phyloP scores from a whole-genome alignment of 2,888 invertebrate genomes.

The Xanthia togata region DNA sequence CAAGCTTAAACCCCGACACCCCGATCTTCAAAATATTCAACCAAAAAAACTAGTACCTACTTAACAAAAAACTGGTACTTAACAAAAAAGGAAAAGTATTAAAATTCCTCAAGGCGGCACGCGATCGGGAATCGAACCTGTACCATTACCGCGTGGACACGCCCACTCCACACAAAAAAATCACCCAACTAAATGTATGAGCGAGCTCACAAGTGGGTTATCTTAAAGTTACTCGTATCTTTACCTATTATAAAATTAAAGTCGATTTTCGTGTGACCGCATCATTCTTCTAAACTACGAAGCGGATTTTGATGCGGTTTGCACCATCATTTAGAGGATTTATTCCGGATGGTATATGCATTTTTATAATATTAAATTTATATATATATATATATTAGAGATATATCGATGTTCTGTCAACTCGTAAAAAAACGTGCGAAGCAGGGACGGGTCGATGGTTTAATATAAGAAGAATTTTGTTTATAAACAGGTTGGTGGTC shows the following conservation, averaged over 20 bases:
- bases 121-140: conserved; percentile 85
- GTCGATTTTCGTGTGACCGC: too few species aligned
- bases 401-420: not conserved
- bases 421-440: not conserved
- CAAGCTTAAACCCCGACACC: conserved; percentile 68
- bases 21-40: conserved; percentile 58
- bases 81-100: conserved; percentile 71
- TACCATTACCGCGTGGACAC: conserved; percentile 81
- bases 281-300: not conserved
- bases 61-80: conserved; percentile 53
- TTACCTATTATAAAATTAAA: not conserved
- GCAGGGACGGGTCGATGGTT: not conserved
- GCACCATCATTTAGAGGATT: not conserved
- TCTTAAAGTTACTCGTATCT: too few species aligned
- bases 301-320: not conserved
- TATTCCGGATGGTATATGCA: not conserved
- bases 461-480: not conserved
- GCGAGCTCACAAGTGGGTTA: conserved; percentile 37
- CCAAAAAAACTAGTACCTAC: conserved; percentile 45
- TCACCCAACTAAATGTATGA: conserved; percentile 68
- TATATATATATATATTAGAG: too few species aligned
- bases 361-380: too few species aligned
- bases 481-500: conserved; percentile 1
- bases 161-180: conserved; percentile 82
- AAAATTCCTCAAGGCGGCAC: conserved; percentile 84